Percentiles rank a stretch among this genome's conserved stretches.
phyloP scores from a whole-genome alignment of 2,797 vertebrate species.

The Peromyscus attwateri region DNA sequence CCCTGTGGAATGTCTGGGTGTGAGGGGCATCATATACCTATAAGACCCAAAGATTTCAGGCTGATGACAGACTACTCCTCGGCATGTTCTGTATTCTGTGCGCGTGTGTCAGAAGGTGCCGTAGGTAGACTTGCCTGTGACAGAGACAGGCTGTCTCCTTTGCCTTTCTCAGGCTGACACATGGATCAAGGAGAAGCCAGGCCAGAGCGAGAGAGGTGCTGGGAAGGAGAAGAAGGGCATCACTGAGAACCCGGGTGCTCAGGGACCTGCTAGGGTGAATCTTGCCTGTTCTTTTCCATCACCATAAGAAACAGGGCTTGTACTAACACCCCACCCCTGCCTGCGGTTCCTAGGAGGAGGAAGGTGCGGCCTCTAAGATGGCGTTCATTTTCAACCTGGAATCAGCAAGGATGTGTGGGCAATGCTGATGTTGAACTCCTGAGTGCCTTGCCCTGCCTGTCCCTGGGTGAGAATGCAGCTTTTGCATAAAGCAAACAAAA shows the following conservation, averaged over 20 bases:
- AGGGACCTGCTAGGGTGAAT: conserved; percentile 73
- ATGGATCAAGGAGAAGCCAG: conserved; percentile 12
- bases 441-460: conserved; percentile 74
- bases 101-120: rapidly evolving
- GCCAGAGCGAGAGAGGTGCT: conserved; percentile 37
- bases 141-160: neutral
- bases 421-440: conserved; percentile 67
- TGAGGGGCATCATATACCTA: rapidly evolving
- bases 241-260: neutral
- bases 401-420: conserved; percentile 52
- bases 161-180: neutral
- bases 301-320: conserved; percentile 82
- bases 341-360: conserved; percentile 41
- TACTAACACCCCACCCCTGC: conserved; percentile 54
- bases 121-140: rapidly evolving
- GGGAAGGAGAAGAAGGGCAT: conserved; percentile 30
- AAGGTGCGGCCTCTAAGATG: conserved; percentile 47
- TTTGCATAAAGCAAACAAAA: neutral
- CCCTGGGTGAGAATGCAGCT: neutral
- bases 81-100: rapidly evolving
- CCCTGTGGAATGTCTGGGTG: rapidly evolving
- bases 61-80: rapidly evolving
- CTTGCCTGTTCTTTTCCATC: conserved; percentile 85
- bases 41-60: neutral
- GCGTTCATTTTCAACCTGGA: conserved; percentile 35